Percentiles rank a stretch among this genome's conserved stretches.
Evolutionary conservation across 2,113 vertebrate species (phyloP).

Genomic region (Galeopterus variegatus): DNA sequence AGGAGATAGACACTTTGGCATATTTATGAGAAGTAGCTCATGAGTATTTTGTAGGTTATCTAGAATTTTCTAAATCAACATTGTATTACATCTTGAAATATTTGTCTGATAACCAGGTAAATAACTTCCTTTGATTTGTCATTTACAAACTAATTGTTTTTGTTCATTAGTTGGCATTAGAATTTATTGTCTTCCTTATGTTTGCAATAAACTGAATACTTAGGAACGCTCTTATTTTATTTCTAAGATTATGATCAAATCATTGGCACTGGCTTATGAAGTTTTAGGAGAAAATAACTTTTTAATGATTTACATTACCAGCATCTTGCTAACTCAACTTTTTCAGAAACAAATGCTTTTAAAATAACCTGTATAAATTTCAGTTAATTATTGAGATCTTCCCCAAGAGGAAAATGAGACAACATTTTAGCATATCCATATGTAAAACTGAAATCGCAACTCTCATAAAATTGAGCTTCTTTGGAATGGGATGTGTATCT

Average conservation of each 20-base stretch:
- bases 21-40: background rate
- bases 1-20: background rate
- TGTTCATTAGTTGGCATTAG: slow-evolving; percentile 15
- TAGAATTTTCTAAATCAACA: slow-evolving; percentile 39
- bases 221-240: slow-evolving; percentile 24
- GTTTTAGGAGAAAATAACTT: slow-evolving; percentile 59
- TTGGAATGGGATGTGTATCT: background rate
- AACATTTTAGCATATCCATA: slow-evolving; percentile 61
- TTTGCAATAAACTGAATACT: slow-evolving; percentile 32
- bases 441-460: slow-evolving; percentile 52
- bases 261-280: slow-evolving; percentile 65
- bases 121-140: slow-evolving; percentile 26
- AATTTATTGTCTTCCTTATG: slow-evolving; percentile 12
- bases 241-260: slow-evolving; percentile 21
- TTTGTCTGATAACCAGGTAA: background rate
- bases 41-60: background rate
- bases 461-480: slow-evolving; percentile 59
- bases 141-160: slow-evolving; percentile 20
- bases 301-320: slow-evolving; percentile 69
- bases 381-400: slow-evolving; percentile 76
- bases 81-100: background rate
- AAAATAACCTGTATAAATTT: slow-evolving; percentile 78
- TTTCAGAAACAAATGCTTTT: slow-evolving; percentile 70
- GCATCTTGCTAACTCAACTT: slow-evolving; percentile 66
- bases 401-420: slow-evolving; percentile 60